Conservation (phyloP, 2,888 invertebrate genomes). For the Chironomus tentans region DNA sequence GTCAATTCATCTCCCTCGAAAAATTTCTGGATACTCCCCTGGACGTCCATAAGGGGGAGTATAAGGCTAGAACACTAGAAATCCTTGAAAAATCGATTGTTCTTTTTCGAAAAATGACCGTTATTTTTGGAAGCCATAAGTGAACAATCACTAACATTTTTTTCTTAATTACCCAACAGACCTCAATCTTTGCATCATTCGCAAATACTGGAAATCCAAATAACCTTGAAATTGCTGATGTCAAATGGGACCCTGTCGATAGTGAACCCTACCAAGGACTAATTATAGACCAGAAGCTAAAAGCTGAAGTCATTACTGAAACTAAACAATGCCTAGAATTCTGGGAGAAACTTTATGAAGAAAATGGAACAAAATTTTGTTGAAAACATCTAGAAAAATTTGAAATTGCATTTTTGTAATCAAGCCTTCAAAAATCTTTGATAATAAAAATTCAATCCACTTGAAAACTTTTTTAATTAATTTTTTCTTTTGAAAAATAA, state of each 20-base stretch:
- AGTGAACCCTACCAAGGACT: constrained; percentile 35
- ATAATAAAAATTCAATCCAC: background rate
- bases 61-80: too few species aligned
- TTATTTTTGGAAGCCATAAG: too few species aligned
- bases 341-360: constrained; percentile 32
- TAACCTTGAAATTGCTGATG: constrained; percentile 31
- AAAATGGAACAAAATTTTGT: background rate
- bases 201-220: constrained; percentile 36
- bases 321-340: constrained; percentile 34
- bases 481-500: too few species aligned
- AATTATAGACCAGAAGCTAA: constrained; percentile 35
- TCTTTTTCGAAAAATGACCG: too few species aligned
- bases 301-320: constrained; percentile 35
- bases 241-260: constrained; percentile 35
- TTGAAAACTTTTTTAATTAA: too few species aligned
- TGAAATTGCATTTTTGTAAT: too few species aligned
- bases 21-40: too few species aligned
- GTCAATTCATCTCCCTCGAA: too few species aligned
- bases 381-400: background rate
- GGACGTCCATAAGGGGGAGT: too few species aligned
- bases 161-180: too few species aligned
- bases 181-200: constrained; percentile 33
- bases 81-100: too few species aligned
- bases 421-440: background rate
- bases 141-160: too few species aligned